Conservation (phyloP, 2,888 invertebrate genomes). For the Nasonovia ribisnigri region DNA sequence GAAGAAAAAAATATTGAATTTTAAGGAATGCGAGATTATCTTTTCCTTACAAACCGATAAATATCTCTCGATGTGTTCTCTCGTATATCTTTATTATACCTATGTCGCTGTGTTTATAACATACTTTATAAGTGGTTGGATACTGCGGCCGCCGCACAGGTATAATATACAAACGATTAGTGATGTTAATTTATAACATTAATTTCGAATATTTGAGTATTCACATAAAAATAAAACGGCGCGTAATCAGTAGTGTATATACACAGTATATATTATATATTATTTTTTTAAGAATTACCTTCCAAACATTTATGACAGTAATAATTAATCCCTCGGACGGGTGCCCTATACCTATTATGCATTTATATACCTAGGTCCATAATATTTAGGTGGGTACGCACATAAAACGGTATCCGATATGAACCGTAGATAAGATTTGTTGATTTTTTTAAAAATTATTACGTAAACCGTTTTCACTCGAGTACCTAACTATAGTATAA, state of each 20-base stretch:
- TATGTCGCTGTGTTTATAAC: not conserved
- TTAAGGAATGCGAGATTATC: not conserved
- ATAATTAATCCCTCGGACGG: constrained; percentile 56
- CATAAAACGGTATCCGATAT: constrained; percentile 54
- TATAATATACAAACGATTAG: constrained; percentile 5
- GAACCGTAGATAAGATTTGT: constrained; percentile 43
- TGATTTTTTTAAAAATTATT: constrained; percentile 23
- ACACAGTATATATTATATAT: not conserved
- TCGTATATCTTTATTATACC: not conserved
- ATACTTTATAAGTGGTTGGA: not conserved
- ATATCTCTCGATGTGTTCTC: not conserved
- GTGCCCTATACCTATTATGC: not conserved
- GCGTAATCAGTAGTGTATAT: constrained; percentile 10
- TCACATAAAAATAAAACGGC: constrained; percentile 20
- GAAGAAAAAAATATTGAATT: not conserved
- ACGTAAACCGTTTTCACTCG: constrained; percentile 37
- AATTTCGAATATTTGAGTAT: constrained; percentile 31
- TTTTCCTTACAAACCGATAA: constrained; percentile 13
- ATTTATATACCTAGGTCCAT: not conserved
- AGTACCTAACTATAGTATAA: not conserved
- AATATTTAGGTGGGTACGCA: not conserved
- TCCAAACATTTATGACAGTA: constrained; percentile 49
- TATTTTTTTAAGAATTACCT: constrained; percentile 4
- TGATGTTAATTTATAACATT: constrained; percentile 39
- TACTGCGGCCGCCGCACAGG: not conserved